These are phyloP conservation scores for Lochmaea crataegi DNA, from an alignment of 2,888 invertebrate genomes.

Conservation along the genomic window DNA sequence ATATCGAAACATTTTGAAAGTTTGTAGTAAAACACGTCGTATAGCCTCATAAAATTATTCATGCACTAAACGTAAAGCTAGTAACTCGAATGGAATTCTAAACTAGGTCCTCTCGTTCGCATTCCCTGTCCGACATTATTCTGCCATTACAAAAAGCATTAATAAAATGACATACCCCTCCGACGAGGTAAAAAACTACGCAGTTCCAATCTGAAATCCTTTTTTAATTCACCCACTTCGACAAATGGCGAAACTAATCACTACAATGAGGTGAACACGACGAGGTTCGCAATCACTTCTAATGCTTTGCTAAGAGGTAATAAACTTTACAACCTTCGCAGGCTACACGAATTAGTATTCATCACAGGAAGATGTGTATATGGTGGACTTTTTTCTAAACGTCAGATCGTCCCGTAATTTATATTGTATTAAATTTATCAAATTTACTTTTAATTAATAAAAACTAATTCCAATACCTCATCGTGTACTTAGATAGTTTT, in stretches of 20 bases:
- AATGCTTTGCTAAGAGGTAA: slow-evolving; percentile 64
- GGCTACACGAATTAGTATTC: slow-evolving; percentile 60
- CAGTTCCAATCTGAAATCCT: slow-evolving; percentile 49
- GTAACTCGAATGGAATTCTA: slow-evolving; percentile 38
- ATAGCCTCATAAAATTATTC: slow-evolving; percentile 35
- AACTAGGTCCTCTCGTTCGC: slow-evolving; percentile 31
- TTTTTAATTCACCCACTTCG: slow-evolving; percentile 40
- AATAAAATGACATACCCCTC: slow-evolving; percentile 46
- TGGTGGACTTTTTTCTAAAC: slow-evolving; percentile 37
- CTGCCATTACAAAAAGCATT: slow-evolving; percentile 36
- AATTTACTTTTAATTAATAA: no score
- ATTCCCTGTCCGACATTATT: slow-evolving; percentile 31
- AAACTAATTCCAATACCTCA: no score
- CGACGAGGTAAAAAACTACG: slow-evolving; percentile 45
- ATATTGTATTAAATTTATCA: not conserved
- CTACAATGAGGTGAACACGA: slow-evolving; percentile 49
- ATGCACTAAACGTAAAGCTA: slow-evolving; percentile 36
- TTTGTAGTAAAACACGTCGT: slow-evolving; percentile 32
- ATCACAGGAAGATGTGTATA: slow-evolving; percentile 55
- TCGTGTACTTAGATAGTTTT: no score
- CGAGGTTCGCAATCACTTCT: slow-evolving; percentile 58
- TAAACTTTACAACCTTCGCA: slow-evolving; percentile 59
- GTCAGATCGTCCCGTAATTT: not conserved
- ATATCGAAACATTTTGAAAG: slow-evolving; percentile 30
- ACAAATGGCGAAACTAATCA: slow-evolving; percentile 46